Evolutionary conservation across 92 coral and sea anemone species (phyloP).

Genomic region (Phenganax stokvisi): DNA sequence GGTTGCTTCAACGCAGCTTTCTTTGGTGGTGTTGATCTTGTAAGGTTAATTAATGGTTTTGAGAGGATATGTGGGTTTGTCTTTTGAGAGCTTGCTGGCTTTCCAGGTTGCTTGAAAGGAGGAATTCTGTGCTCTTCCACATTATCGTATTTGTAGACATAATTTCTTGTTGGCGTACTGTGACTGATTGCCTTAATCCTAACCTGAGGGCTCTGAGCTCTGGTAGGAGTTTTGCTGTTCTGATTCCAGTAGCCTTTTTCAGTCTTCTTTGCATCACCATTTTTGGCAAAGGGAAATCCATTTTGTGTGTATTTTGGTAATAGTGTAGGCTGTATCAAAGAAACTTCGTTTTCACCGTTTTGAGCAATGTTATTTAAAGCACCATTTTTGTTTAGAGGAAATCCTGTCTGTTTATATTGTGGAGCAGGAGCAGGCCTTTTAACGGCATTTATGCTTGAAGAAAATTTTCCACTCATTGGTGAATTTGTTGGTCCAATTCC

Average conservation of each 20-base stretch:
- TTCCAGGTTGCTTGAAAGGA: not conserved
- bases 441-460: not conserved
- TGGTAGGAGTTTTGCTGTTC: not conserved
- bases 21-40: not conserved
- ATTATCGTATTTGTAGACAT: not conserved
- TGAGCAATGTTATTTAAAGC: not conserved
- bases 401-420: not conserved
- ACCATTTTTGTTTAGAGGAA: not conserved
- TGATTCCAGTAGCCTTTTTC: not conserved
- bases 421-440: not conserved
- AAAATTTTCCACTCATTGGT: constrained; percentile 3
- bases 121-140: not conserved
- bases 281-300: not conserved
- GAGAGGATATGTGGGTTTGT: not conserved
- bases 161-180: constrained; percentile 7
- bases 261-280: not conserved
- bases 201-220: not conserved
- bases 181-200: not conserved
- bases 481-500: not conserved
- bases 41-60: not conserved
- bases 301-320: not conserved
- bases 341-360: not conserved
- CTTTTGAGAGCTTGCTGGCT: not conserved
- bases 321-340: not conserved
- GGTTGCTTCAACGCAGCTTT: not conserved